phyloP scores from a whole-genome alignment of 2,888 invertebrate genomes.

The Pyralis farinalis region DNA sequence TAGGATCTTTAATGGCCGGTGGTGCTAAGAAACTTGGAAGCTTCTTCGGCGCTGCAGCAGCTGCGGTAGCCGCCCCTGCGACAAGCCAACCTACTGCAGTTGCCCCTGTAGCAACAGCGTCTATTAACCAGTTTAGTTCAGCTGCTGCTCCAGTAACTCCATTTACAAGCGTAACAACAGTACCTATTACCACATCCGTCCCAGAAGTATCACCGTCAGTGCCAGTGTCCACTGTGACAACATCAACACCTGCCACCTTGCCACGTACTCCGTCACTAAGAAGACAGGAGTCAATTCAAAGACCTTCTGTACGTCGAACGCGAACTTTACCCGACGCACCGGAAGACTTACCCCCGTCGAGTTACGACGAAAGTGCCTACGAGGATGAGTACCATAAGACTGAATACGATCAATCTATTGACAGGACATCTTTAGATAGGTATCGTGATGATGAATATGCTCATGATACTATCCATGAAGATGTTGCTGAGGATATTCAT shows the following conservation, averaged over 20 bases:
- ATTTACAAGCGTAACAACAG: slow-evolving; percentile 50
- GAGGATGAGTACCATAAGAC: slow-evolving; percentile 77
- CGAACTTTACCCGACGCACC: slow-evolving; percentile 74
- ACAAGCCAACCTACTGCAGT: slow-evolving; percentile 39
- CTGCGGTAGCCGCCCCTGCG: slow-evolving; percentile 60
- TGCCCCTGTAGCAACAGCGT: slow-evolving; percentile 32
- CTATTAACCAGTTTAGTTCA: slow-evolving; percentile 43
- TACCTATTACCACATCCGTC: slow-evolving; percentile 61
- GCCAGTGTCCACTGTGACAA: slow-evolving; percentile 54
- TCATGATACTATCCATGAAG: slow-evolving; percentile 60
- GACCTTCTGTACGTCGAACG: slow-evolving; percentile 69
- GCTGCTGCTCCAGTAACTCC: slow-evolving; percentile 52
- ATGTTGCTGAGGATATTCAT: slow-evolving; percentile 56
- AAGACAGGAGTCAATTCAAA: slow-evolving; percentile 76
- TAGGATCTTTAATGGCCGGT: slow-evolving; percentile 74
- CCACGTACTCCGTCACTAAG: slow-evolving; percentile 66
- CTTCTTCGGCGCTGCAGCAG: slow-evolving; percentile 73
- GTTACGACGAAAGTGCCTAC: slow-evolving; percentile 78
- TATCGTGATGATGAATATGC: slow-evolving; percentile 65
- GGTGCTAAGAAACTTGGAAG: slow-evolving; percentile 75
- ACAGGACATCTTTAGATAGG: slow-evolving; percentile 66
- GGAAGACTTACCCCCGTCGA: slow-evolving; percentile 60
- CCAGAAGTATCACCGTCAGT: slow-evolving; percentile 58
- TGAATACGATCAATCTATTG: slow-evolving; percentile 68
- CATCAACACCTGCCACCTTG: slow-evolving; percentile 54